Evolutionary conservation across 2,797 vertebrate species (phyloP).

Genomic region (Micrastur ruficollis): DNA sequence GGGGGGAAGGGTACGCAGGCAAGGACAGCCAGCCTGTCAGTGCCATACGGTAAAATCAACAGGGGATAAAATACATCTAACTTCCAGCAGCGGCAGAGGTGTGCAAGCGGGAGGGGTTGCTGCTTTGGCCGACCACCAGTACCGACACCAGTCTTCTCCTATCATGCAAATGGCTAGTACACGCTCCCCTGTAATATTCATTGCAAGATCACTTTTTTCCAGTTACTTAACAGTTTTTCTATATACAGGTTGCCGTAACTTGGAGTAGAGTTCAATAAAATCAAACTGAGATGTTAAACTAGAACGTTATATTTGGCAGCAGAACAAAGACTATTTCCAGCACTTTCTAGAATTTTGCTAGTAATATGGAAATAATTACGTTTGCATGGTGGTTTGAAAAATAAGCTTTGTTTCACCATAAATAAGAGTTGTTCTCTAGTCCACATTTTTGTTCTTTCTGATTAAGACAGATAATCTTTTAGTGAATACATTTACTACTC

Average conservation of each 20-base stretch:
- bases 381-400: background rate
- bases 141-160: background rate
- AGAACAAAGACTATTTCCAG: background rate
- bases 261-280: background rate
- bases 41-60: accelerated
- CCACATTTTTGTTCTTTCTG: background rate
- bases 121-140: background rate
- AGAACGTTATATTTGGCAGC: background rate
- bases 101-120: accelerated
- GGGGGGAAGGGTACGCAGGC: background rate
- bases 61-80: accelerated
- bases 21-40: background rate
- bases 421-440: background rate
- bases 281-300: background rate
- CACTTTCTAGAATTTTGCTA: background rate
- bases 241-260: background rate
- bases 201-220: background rate
- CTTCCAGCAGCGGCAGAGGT: background rate
- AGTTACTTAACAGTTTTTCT: background rate
- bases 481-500: background rate
- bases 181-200: accelerated
- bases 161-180: background rate
- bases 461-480: background rate
- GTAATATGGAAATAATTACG: background rate
- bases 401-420: background rate